These are phyloP conservation scores for Carterocephalus palaemon DNA, from an alignment of 2,888 invertebrate species.

Conservation along the genomic window DNA sequence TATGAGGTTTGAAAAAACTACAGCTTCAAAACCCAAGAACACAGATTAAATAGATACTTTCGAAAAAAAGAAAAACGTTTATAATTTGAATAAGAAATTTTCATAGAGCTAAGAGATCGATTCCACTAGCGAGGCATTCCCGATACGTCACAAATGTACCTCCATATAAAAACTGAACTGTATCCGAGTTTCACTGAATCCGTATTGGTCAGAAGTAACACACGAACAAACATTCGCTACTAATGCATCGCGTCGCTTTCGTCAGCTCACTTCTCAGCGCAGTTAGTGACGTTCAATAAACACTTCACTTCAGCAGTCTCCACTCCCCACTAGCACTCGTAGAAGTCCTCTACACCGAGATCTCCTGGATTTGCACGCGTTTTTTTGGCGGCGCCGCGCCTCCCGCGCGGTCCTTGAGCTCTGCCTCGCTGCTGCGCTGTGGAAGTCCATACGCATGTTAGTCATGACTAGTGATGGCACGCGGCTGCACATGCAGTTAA, in stretches of 20 bases:
- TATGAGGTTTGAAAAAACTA: slow-evolving; percentile 10
- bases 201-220: slow-evolving; percentile 20
- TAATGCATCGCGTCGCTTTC: slow-evolving; percentile 2
- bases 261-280: neutral
- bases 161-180: slow-evolving; percentile 19
- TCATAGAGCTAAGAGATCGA: too few species aligned
- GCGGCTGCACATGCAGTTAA: too few species aligned
- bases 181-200: slow-evolving; percentile 18
- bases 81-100: too few species aligned
- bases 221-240: neutral
- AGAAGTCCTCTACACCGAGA: slow-evolving; percentile 83
- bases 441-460: slow-evolving; percentile 60
- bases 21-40: neutral
- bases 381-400: slow-evolving; percentile 81
- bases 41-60: too few species aligned
- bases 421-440: slow-evolving; percentile 77
- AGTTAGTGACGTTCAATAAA: slow-evolving; percentile 6
- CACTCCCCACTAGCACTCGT: too few species aligned
- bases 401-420: slow-evolving; percentile 62
- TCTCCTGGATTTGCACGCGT: slow-evolving; percentile 89
- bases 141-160: slow-evolving; percentile 18
- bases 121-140: slow-evolving; percentile 9
- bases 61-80: too few species aligned
- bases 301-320: slow-evolving; percentile 17
- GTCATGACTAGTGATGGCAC: slow-evolving; percentile 27